Conservation (phyloP, 2,113 vertebrate species). For the Nyctereutes procyonoides region DNA sequence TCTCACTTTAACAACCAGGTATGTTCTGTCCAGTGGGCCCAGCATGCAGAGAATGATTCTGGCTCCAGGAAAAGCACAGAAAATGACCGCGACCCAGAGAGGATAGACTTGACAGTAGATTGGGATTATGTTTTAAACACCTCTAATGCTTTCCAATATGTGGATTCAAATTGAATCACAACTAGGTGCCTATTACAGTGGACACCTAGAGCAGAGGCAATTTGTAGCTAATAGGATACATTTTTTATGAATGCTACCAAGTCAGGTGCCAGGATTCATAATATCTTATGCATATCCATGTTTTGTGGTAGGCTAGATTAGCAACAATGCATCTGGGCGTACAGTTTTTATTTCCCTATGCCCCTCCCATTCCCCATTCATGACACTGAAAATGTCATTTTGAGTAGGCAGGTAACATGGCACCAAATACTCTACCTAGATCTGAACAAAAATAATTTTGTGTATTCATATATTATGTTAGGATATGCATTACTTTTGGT, state of each 20-base stretch:
- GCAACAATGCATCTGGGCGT: not conserved
- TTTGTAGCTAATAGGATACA: not conserved
- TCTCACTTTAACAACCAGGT: not conserved
- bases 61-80: not conserved
- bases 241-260: not conserved
- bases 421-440: not conserved
- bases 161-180: not conserved
- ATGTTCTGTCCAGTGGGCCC: not conserved
- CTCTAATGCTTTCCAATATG: not conserved
- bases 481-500: not conserved
- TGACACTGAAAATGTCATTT: constrained; percentile 18
- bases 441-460: not conserved
- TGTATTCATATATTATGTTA: not conserved
- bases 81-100: not conserved
- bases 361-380: not conserved
- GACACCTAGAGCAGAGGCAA: not conserved
- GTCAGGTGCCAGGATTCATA: not conserved
- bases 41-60: not conserved
- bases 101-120: not conserved
- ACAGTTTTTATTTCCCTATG: not conserved
- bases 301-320: not conserved
- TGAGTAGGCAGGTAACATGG: not conserved
- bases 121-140: not conserved
- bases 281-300: not conserved
- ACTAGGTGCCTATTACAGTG: not conserved